Conservation (phyloP, 1,140 invertebrate species). For the Sarcophaga peregrina region DNA sequence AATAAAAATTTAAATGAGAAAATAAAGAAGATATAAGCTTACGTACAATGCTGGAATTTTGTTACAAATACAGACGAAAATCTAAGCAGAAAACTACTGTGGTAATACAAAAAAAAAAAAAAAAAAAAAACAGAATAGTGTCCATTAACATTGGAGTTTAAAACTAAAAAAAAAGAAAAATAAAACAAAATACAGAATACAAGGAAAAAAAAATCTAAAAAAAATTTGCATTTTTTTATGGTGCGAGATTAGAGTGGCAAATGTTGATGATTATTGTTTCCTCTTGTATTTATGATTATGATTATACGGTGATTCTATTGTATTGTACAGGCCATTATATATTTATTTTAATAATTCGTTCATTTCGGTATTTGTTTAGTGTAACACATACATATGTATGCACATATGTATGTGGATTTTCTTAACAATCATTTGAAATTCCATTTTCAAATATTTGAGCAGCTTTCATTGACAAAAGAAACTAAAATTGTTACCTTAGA, state of each 20-base stretch:
- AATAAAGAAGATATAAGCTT: slow-evolving; percentile 24
- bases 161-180: background rate
- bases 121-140: background rate
- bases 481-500: background rate
- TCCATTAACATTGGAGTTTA: background rate
- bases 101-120: background rate
- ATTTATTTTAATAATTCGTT: no score
- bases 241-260: background rate
- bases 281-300: background rate
- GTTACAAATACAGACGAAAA: background rate
- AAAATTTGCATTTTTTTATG: background rate
- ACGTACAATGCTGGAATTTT: slow-evolving; percentile 2
- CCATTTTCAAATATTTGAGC: no score
- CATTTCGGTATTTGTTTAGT: background rate
- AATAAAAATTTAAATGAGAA: slow-evolving; percentile 28
- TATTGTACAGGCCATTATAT: background rate
- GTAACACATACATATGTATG: no score
- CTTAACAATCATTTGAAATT: background rate
- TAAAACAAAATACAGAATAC: background rate
- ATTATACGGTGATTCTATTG: background rate
- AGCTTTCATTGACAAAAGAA: background rate
- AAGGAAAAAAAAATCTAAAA: background rate
- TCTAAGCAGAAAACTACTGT: background rate
- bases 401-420: background rate
- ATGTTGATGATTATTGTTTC: slow-evolving; percentile 10